Conservation (phyloP, 2,797 vertebrate species). For the Sciurus carolinensis region DNA sequence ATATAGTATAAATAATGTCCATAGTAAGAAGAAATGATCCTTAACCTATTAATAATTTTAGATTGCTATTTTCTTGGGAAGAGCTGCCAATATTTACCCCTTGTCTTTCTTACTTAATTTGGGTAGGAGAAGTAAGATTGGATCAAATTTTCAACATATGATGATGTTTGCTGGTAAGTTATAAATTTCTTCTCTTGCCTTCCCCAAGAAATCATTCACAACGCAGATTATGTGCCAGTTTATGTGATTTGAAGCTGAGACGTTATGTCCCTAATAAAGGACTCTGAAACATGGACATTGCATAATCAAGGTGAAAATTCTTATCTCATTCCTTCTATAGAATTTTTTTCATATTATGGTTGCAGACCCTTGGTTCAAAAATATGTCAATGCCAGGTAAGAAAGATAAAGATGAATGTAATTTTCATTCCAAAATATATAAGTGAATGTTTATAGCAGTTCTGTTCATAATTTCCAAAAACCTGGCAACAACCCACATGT, state of each 20-base stretch:
- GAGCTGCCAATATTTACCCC: slow-evolving; percentile 98
- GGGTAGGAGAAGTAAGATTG: slow-evolving; percentile 97
- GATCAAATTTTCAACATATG: slow-evolving; percentile 98
- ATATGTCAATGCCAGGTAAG: not conserved
- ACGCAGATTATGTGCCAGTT: not conserved
- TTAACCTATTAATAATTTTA: slow-evolving; percentile 88
- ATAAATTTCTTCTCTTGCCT: not conserved
- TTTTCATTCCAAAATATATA: slow-evolving; percentile 19
- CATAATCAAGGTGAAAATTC: slow-evolving; percentile 2
- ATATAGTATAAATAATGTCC: slow-evolving; percentile 41
- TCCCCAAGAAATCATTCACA: not conserved
- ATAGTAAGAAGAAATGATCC: slow-evolving; percentile 77
- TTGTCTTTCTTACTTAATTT: slow-evolving; percentile 97
- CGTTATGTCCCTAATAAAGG: not conserved
- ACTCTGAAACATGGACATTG: slow-evolving; percentile 51
- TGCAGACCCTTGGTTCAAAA: slow-evolving; percentile 46
- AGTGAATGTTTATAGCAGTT: not conserved
- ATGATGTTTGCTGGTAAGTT: slow-evolving; percentile 99
- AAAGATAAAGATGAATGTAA: slow-evolving; percentile 33
- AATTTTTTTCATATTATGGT: slow-evolving; percentile 16
- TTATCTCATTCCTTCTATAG: slow-evolving; percentile 39
- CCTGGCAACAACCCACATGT: slow-evolving; percentile 8
- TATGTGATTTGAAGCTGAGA: not conserved
- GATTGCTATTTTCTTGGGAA: slow-evolving; percentile 97
- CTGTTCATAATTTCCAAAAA: slow-evolving; percentile 4